Conservation (phyloP, 2,113 vertebrate species). For the Otocyon megalotis region DNA sequence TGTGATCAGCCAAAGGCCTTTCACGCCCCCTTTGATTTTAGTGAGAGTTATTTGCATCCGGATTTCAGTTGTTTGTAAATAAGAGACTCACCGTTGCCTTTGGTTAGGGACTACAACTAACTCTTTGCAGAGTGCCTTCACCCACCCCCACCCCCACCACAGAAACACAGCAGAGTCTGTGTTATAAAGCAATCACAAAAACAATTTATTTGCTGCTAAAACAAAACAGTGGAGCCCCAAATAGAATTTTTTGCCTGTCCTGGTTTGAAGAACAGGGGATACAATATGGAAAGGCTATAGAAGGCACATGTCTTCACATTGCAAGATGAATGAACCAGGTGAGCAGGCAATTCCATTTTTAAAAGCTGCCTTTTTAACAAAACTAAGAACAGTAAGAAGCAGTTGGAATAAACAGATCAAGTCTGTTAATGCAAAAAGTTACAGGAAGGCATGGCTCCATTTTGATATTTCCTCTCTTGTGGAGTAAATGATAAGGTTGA, state of each 20-base stretch:
- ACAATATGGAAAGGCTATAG: not conserved
- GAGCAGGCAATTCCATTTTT: not conserved
- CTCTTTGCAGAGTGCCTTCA: slow-evolving; percentile 75
- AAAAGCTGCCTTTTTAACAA: not conserved
- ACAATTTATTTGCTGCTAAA: slow-evolving; percentile 56
- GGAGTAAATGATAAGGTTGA: not conserved
- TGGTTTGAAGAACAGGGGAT: not conserved
- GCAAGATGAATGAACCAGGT: not conserved
- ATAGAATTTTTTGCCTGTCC: not conserved
- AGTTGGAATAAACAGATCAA: not conserved
- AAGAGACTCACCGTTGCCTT: slow-evolving; percentile 74
- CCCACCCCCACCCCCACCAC: not conserved
- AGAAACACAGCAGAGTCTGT: slow-evolving; percentile 13
- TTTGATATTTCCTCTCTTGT: not conserved
- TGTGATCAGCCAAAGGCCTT: not conserved
- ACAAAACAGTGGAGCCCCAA: not conserved
- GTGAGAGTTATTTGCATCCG: not conserved
- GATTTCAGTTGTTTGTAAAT: slow-evolving; percentile 44
- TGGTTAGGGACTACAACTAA: slow-evolving; percentile 52
- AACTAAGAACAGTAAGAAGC: not conserved
- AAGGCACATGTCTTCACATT: not conserved
- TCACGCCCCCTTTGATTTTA: not conserved
- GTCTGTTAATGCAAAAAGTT: not conserved
- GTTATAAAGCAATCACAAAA: not conserved
- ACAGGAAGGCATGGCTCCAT: not conserved